Percentiles rank a stretch among this genome's conserved stretches.
Conservation (phyloP, 2,113 vertebrate species). For the western clawed frog (Xenopus tropicalis) region UCB_Xtro_10.0 CM004444.2:155963501-155964000, state of each 20-base stretch:
- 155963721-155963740: constrained; percentile 27
- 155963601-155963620: constrained; percentile 22
- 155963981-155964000: too few relatives aligned
- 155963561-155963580: constrained; percentile 15
- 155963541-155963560: not conserved
- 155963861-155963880: not conserved
- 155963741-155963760: constrained; percentile 35
- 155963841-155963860: constrained; percentile 8
- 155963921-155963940: not conserved
- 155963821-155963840: not conserved
- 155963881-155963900: not conserved
- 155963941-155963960: not conserved
- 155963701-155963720: constrained; percentile 18
- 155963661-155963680: constrained; percentile 17
- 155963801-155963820: not conserved
- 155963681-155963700: constrained; percentile 27
- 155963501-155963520: constrained; percentile 20
- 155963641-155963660: constrained; percentile 25
- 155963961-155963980: not conserved
- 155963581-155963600: constrained; percentile 14
- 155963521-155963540: not conserved
- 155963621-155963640: constrained; percentile 28
- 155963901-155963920: not conserved
- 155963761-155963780: constrained; percentile 24
- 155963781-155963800: constrained; percentile 15